Conservation (phyloP, 2,113 vertebrate genomes). For the Eidolon helvum region DNA sequence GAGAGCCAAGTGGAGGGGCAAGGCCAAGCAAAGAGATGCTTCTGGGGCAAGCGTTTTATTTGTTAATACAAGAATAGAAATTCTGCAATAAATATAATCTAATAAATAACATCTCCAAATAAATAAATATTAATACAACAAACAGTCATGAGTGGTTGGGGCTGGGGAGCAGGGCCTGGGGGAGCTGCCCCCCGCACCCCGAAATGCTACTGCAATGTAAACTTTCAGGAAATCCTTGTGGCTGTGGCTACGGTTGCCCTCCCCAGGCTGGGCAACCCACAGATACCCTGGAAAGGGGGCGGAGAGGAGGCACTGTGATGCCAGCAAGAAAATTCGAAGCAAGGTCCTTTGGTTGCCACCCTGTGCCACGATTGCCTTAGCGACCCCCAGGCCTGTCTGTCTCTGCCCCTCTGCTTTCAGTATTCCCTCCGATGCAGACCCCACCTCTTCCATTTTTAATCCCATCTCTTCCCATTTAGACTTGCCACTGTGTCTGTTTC, state of each 20-base stretch:
- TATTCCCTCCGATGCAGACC: neutral
- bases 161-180: slow-evolving; percentile 53
- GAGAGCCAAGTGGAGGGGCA: neutral
- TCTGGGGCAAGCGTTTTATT: slow-evolving; percentile 86
- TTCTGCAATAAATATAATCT: slow-evolving; percentile 90
- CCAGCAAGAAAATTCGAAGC: slow-evolving; percentile 6
- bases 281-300: slow-evolving; percentile 49
- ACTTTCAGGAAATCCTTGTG: slow-evolving; percentile 75
- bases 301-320: neutral
- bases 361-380: neutral
- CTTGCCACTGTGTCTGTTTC: neutral
- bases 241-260: slow-evolving; percentile 47
- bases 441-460: neutral
- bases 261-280: slow-evolving; percentile 62
- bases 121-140: slow-evolving; percentile 88
- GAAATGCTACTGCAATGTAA: slow-evolving; percentile 80
- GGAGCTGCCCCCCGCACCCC: slow-evolving; percentile 51
- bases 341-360: neutral
- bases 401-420: neutral
- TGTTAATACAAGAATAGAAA: slow-evolving; percentile 89
- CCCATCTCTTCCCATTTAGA: neutral
- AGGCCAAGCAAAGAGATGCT: neutral
- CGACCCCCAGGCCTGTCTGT: neutral
- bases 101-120: slow-evolving; percentile 90
- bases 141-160: slow-evolving; percentile 75